Percentiles rank a stretch among this genome's conserved stretches.
phyloP scores from a whole-genome alignment of 2,888 invertebrate species.

The Plagiodera versicolora region DNA sequence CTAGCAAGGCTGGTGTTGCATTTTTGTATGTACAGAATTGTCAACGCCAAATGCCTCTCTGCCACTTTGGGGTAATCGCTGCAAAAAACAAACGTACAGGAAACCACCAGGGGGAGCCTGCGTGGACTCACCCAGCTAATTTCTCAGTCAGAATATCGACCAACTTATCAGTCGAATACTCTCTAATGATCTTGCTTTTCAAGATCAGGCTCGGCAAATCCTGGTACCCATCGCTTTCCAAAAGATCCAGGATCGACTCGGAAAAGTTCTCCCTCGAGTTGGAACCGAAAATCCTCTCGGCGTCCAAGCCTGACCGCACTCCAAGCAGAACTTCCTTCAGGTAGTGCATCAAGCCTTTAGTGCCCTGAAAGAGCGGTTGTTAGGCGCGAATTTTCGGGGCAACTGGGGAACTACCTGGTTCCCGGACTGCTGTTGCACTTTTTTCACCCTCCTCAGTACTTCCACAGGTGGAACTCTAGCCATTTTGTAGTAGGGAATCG shows the following conservation, averaged over 20 bases:
- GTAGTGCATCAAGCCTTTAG: slow-evolving; percentile 51
- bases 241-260: slow-evolving; percentile 52
- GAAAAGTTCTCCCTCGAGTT: slow-evolving; percentile 51
- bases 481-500: slow-evolving; percentile 61
- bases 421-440: slow-evolving; percentile 51
- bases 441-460: slow-evolving; percentile 53
- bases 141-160: slow-evolving; percentile 53
- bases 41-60: slow-evolving; percentile 55
- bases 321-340: slow-evolving; percentile 51
- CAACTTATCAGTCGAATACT: slow-evolving; percentile 61
- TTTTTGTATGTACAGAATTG: slow-evolving; percentile 59
- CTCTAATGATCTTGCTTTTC: slow-evolving; percentile 58
- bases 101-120: not conserved
- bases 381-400: not conserved
- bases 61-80: slow-evolving; percentile 41
- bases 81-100: slow-evolving; percentile 3
- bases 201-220: slow-evolving; percentile 58
- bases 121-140: slow-evolving; percentile 38
- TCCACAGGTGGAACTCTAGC: slow-evolving; percentile 57
- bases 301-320: slow-evolving; percentile 53
- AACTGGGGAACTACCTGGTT: slow-evolving; percentile 38
- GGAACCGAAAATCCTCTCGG: slow-evolving; percentile 54
- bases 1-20: slow-evolving; percentile 57
- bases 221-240: slow-evolving; percentile 52
- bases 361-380: slow-evolving; percentile 40